A percentile compares a stretch with the other conserved stretches of the same genome.
phyloP scores from a whole-genome alignment of 2,797 vertebrate species.

The Oreortyx pictus region DNA sequence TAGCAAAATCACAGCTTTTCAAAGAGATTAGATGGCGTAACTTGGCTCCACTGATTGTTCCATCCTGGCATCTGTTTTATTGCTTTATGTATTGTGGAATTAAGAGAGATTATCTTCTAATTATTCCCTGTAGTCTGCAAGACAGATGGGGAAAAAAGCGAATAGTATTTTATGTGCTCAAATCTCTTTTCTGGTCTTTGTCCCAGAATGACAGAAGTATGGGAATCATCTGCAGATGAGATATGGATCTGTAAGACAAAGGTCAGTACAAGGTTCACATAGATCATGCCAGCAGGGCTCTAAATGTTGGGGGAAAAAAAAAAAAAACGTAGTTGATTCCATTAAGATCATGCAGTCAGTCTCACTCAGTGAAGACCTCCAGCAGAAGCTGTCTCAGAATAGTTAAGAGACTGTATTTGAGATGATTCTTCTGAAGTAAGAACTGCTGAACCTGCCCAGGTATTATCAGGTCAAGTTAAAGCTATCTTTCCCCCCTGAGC shows the following conservation, averaged over 20 bases:
- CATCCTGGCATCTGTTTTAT: slow-evolving; percentile 35
- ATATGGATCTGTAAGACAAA: neutral
- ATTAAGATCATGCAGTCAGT: neutral
- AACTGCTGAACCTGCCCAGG: neutral
- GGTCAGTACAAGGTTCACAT: neutral
- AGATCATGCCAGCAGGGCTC: neutral
- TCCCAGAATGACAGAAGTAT: slow-evolving; percentile 22
- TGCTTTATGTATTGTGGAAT: slow-evolving; percentile 43
- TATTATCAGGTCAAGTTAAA: neutral
- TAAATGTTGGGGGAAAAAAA: neutral
- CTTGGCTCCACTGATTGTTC: neutral
- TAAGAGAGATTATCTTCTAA: slow-evolving; percentile 42
- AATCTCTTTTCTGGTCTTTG: slow-evolving; percentile 17
- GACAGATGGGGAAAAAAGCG: neutral
- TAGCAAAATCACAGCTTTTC: slow-evolving; percentile 46
- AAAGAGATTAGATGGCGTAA: slow-evolving; percentile 40
- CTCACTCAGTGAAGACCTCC: neutral
- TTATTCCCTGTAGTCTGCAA: slow-evolving; percentile 39
- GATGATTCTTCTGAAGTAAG: neutral
- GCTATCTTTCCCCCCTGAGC: neutral
- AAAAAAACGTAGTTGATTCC: neutral
- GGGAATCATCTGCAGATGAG: slow-evolving; percentile 22
- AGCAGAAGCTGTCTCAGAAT: neutral
- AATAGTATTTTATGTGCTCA: neutral
- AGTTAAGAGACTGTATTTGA: neutral